phyloP scores from a whole-genome alignment of 2,797 vertebrate species.

The Paguma larvata region DNA sequence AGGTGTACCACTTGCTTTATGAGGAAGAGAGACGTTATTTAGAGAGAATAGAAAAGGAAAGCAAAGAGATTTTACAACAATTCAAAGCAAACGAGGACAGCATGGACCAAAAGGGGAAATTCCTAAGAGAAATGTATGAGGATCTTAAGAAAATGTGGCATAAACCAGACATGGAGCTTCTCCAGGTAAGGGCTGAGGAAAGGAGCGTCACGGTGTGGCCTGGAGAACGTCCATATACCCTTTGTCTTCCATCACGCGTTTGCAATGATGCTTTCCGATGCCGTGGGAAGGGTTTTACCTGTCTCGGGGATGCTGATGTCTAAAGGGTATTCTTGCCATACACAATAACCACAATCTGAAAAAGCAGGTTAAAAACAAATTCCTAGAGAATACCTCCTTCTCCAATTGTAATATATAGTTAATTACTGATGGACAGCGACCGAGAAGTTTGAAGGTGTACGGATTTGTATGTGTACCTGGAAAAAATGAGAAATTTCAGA shows the following conservation, averaged over 20 bases:
- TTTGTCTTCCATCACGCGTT: background rate
- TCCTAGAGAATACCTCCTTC: background rate
- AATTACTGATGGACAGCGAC: background rate
- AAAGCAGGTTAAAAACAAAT: background rate
- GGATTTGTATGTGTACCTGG: background rate
- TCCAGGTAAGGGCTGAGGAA: background rate
- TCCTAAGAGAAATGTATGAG: background rate
- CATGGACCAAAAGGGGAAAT: background rate
- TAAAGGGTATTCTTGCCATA: background rate
- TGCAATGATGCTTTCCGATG: background rate
- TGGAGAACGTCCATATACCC: too few species aligned
- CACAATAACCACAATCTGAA: background rate
- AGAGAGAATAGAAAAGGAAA: background rate
- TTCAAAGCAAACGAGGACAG: background rate
- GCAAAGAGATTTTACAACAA: background rate
- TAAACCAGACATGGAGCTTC: background rate
- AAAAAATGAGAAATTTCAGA: background rate
- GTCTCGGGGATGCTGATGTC: background rate
- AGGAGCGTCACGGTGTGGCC: background rate
- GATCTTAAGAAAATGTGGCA: background rate
- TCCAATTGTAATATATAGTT: background rate
- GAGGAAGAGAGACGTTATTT: background rate
- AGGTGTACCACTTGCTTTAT: background rate
- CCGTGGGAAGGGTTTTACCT: background rate
- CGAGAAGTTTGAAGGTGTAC: background rate